Conservation (phyloP, 2,797 vertebrate species). For the Bradypodion ventrale region DNA sequence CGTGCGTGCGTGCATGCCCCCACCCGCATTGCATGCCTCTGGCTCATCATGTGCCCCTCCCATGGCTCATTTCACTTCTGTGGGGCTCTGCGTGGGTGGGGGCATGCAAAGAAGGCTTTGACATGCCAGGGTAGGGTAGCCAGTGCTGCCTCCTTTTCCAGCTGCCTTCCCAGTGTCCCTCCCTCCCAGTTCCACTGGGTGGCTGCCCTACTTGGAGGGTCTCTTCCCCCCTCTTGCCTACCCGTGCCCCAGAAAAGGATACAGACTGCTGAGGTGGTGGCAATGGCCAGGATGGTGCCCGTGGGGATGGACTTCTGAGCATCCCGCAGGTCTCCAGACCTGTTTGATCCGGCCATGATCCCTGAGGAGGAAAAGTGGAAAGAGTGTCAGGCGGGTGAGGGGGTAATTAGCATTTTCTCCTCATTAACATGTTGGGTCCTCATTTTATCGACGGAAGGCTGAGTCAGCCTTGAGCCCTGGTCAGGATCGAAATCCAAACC, state of each 20-base stretch:
- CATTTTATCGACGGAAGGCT: too few species aligned
- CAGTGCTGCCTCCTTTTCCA: not conserved
- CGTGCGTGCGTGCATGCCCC: too few species aligned
- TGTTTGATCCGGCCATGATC: conserved; percentile 98
- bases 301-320: conserved; percentile 97
- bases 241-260: conserved; percentile 79
- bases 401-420: too few species aligned
- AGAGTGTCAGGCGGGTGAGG: not conserved
- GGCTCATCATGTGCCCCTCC: too few species aligned
- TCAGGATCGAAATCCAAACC: too few species aligned
- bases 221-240: fast-evolving
- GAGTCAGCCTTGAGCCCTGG: too few species aligned
- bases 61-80: too few species aligned
- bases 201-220: fast-evolving
- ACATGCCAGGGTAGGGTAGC: too few species aligned
- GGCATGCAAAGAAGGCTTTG: too few species aligned
- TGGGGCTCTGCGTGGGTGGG: too few species aligned
- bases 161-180: fast-evolving
- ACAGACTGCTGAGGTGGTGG: conserved; percentile 96
- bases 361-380: conserved; percentile 72
- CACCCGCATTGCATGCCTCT: too few species aligned
- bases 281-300: conserved; percentile 95
- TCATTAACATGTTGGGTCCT: too few species aligned
- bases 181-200: fast-evolving
- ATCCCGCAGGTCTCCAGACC: conserved; percentile 93